phyloP scores from a whole-genome alignment of 2,888 invertebrate genomes.

The Xestia c-nigrum region DNA sequence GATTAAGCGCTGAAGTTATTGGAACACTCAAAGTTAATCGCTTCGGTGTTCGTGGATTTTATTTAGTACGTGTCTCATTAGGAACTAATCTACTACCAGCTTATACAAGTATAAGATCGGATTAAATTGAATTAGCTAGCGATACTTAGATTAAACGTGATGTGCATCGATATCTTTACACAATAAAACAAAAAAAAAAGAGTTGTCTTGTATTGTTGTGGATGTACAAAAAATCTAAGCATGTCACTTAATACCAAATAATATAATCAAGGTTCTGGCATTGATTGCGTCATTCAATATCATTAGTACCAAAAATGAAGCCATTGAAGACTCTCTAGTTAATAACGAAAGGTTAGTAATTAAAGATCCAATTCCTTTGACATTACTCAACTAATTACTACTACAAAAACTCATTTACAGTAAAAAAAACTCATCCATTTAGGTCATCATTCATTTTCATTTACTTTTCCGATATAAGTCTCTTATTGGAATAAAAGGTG shows the following conservation, averaged over 20 bases:
- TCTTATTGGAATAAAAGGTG: not conserved
- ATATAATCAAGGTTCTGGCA: not conserved
- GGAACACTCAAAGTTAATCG: slow-evolving; percentile 6
- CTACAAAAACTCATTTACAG: not conserved
- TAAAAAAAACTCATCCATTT: not conserved
- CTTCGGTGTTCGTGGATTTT: not conserved
- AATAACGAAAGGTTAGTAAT: slow-evolving; percentile 14
- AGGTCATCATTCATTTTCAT: no score
- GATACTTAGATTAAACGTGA: not conserved
- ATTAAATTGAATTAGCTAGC: not conserved
- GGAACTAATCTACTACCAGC: not conserved
- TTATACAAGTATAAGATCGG: not conserved
- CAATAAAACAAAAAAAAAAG: not conserved
- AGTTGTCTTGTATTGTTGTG: not conserved
- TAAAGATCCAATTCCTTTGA: slow-evolving; percentile 12
- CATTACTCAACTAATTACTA: not conserved
- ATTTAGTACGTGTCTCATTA: not conserved
- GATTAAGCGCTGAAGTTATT: slow-evolving; percentile 27
- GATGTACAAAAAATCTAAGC: not conserved
- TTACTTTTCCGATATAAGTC: not conserved
- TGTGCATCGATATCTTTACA: not conserved
- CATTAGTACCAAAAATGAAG: not conserved
- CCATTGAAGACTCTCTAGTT: not conserved
- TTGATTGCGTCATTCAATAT: slow-evolving; percentile 5
- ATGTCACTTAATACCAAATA: not conserved